Evolutionary conservation across 2,888 invertebrate genomes (phyloP), one percentile per base, ranked within the genome.

Genomic region (Julus scandinavius): DNA sequence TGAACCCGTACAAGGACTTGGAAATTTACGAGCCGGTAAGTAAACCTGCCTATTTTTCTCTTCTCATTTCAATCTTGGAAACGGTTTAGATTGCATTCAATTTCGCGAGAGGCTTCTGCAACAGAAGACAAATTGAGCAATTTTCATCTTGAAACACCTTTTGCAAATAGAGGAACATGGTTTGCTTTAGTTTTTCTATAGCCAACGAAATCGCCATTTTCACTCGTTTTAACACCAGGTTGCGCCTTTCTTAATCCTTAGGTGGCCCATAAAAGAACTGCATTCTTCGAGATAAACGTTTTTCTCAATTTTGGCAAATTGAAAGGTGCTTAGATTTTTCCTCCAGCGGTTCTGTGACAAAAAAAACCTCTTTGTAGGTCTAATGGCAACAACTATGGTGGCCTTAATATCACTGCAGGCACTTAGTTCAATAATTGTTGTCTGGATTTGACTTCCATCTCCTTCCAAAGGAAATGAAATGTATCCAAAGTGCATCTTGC

Each of bases 1-100:
- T 98, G 91, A 98, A 98, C 93, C 98, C 98, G 4, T 98, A 98
- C 94, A 97, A 97, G 93, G 96, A 96, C 92, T 94, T 98, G 91
- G 96, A 96, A 93, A 96, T 96, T 92, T 98, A 97, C 93, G 96
- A 96, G 90, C 94, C 95, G 94, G 97, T 97, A 93, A 96, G 96
- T 94, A 90, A 49, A 83, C 29, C 20, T 85, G 54, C 29, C 38
- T 83, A 50, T 50, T 49, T 72, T 87, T 2, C 15, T 41, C 15
- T 87, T 20, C 54, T 87, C 17, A 11, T 58, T 58, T 87, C 41
- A 54, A 54, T 58, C 40, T 7, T n/a, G 20, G 58, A 11, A 20
- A n/a, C 15, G 20, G 72, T 29, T 72, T 38, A 9, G 41, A 0
- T 40, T n/a, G 40, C 41, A 9, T 85, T 41, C 85, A n/a, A 45